Evolutionary conservation across 2,888 invertebrate species (phyloP), one percentile per base, ranked within the genome.

Genomic region (Chloroclystis v-ata): DNA sequence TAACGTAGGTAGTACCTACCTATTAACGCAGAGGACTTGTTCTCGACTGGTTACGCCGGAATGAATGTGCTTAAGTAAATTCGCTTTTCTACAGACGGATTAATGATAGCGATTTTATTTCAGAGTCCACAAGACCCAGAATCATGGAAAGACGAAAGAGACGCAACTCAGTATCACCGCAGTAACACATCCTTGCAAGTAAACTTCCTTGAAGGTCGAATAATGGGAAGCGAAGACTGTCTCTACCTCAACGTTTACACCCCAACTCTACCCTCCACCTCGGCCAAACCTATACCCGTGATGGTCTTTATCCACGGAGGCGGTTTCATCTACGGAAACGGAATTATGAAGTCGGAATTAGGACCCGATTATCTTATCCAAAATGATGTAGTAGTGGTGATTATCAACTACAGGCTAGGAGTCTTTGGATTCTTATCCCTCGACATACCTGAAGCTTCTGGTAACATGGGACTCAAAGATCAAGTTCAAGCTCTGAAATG

Each of bases 251-350:
- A 78, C 49, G 71, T 84, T 2, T 78, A 65, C 44, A 76, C 77
- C 1, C 81, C 78, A 4, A 65, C 66, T 33, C 49, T 78, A n/a
- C 57, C 64, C 3, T 35, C 44, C 9, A 16, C 47, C 32, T 52
- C 49, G 11, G 43, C 56, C 0, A 51, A 61, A 14, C 47, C 56
- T 1, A 49, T 72, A 4, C 78, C 81, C 4, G 80, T 79, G 0
- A 72, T 82, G 69, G 61, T 80, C 0, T 69, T 57, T 40, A 72
- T 88, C 32, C 88, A 87, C 33, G 82, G 81, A 1, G 87, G 85
- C 8, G 79, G 77, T 1, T 87, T 77, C 45, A 49, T 70, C 11
- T 48, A 53, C 16, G 80, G 83, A 2, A 72, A 65, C 35, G 82
- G 82, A 11, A 72, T 63, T 63, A 14, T 33, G 6, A 33, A 33